Base-by-base conservation (phyloP, 1,140 invertebrate species). In the Ips typographus region DNA sequence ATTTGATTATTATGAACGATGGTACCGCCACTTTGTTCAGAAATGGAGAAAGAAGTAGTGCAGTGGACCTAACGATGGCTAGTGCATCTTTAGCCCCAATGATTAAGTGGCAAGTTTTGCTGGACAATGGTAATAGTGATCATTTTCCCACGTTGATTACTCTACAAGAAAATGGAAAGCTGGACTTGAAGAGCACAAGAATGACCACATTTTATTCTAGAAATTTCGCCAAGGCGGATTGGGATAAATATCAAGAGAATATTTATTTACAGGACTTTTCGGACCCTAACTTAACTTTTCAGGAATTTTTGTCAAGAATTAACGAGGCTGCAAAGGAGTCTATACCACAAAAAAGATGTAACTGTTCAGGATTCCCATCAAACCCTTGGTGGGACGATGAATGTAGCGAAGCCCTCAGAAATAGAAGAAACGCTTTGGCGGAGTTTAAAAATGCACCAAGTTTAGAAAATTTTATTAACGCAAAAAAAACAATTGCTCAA, bases 401-500 rank as follows among this genome's bases (percentile, higher is more conserved):
- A 47, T 55, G 8, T 55, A 36, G 2, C 1, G 6, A 55, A 55
- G 6, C 8, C 8, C 4, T 47, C 8, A 47, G 8, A 8, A 8
- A 47, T 4, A 47, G 43, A 47, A 8, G 4, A 55, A 55, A 55
- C 8, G 6, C 6, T 47, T 8, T 4, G 4, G 8, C 4, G 43
- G 4, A 4, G 8, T 8, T 47, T 4, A 47, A 47, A 47, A 47
- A 47, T 47, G 8, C 4, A 4, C 8, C 8, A 4, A 47, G 8
- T 47, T 47, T 8, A 47, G 43, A 47, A 47, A 47, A 47, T 47
- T 47, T 47, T 8, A 47, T 47, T 47, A 47, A n/a, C n/a, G n/a
- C n/a, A n/a, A n/a, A n/a, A n/a, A n/a, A n/a, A n/a, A n/a, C n/a
- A n/a, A n/a, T n/a, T 4, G 43, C 4, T 47, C 43, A 47, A 47